Base-by-base conservation (phyloP, 2,888 invertebrate species). In the Lypha dubia region DNA sequence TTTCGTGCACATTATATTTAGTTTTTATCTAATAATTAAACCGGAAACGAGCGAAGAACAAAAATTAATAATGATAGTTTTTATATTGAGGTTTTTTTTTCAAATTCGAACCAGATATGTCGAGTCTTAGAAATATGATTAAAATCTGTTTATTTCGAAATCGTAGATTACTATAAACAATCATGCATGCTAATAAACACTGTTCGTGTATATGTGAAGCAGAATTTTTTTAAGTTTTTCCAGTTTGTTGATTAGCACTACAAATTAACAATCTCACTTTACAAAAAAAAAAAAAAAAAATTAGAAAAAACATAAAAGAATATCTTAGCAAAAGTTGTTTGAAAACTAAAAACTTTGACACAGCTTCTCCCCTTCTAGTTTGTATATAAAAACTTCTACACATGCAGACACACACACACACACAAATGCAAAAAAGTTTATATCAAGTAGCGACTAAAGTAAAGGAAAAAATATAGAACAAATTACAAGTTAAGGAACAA, bases 391-490 rank as follows among this genome's bases (percentile, higher is more conserved):
- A 82, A 71, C 32, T 49, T 67, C 38, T n/a, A 51, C 67, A 58
- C 67, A 67, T 46, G n/a, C 44, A 56, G 15, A 5, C 35, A 56
- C n/a, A 38, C 28, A 20, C 35, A 15, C 17, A 62, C 24, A 46
- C 24, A 73, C 56, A 51, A n/a, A 41, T 51, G 22, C n/a, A n/a
- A 0, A 41, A 67, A 68, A 80, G 32, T 80, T 74, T 60, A 15
- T 35, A 67, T 41, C 51, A 51, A 51, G 38, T 22, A 70, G 24
- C 22, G 58, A 65, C 11, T 32, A 53, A 79, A 68, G 17, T 4
- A 51, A 65, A 60, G 15, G 17, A 77, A 53, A 58, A 79, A 62
- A 74, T 81, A 73, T 81, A 51, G 67, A 74, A 74, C 84, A 81
- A 84, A 81, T 84, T 84, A 77, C 77, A 77, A 74, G 17, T 53